Conservation (phyloP, 2,113 vertebrate species). For the Orientallactaga bullata region DNA sequence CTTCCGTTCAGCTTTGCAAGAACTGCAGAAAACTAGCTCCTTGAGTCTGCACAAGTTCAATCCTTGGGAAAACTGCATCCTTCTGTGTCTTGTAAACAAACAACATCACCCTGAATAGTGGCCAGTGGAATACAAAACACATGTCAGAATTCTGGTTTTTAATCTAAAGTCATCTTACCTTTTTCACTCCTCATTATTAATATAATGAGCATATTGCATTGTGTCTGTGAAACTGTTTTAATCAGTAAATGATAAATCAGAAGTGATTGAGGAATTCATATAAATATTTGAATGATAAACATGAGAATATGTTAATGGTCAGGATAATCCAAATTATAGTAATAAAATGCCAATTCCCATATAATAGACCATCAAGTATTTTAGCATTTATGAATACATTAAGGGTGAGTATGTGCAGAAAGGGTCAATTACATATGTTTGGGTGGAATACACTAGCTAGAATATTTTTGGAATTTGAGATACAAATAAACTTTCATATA, state of each 20-base stretch:
- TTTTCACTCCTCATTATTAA: not conserved
- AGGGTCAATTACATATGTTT: not conserved
- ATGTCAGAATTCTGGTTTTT: not conserved
- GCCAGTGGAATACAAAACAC: not conserved
- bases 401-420: not conserved
- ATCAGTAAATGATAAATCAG: not conserved
- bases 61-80: not conserved
- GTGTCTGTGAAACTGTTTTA: not conserved
- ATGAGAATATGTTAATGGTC: not conserved
- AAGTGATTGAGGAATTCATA: not conserved
- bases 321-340: not conserved
- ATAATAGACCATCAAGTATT: not conserved
- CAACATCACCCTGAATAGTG: not conserved
- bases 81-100: rapidly evolving
- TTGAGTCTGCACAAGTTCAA: not conserved
- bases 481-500: not conserved
- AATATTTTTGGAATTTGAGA: not conserved
- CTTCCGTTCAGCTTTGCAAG: not conserved
- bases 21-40: not conserved
- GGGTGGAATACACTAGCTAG: not conserved
- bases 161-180: not conserved
- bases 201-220: not conserved
- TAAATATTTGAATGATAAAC: not conserved
- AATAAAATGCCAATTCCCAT: not conserved
- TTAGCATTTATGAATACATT: not conserved